Conservation (phyloP, 2,113 vertebrate species). For the Erythrolamprus reginae region DNA sequence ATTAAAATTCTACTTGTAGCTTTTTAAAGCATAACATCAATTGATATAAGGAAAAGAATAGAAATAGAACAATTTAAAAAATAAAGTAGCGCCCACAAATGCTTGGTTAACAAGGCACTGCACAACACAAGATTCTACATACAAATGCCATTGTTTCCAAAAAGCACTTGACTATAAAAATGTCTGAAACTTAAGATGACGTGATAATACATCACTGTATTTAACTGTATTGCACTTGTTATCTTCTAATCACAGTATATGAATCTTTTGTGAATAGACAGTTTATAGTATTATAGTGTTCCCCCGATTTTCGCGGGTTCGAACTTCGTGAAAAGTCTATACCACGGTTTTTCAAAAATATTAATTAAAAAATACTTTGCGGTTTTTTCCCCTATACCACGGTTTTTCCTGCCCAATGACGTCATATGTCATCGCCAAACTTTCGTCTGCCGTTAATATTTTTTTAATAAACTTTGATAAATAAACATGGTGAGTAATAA, state of each 20-base stretch:
- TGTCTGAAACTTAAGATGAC: not conserved
- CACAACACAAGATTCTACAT: not conserved
- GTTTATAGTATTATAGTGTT: slow-evolving; percentile 12
- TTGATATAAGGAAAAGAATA: not conserved
- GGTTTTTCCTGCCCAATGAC: too few relatives aligned
- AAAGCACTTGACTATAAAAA: not conserved
- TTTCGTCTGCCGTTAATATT: too few relatives aligned
- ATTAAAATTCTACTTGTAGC: not conserved
- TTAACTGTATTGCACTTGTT: slow-evolving; percentile 11
- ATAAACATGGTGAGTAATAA: too few relatives aligned
- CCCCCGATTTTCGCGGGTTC: too few relatives aligned
- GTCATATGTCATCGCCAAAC: too few relatives aligned
- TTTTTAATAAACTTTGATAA: too few relatives aligned
- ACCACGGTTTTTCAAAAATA: too few relatives aligned
- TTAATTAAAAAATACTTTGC: too few relatives aligned
- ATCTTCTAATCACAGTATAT: slow-evolving; percentile 36
- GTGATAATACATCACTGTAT: not conserved
- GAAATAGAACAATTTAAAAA: not conserved
- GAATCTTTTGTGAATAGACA: slow-evolving; percentile 36
- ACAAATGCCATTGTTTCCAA: not conserved
- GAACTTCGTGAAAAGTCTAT: too few relatives aligned
- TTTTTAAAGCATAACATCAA: not conserved
- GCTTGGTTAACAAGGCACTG: not conserved
- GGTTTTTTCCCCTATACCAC: too few relatives aligned
- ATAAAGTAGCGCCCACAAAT: not conserved